Conservation (phyloP, 2,113 vertebrate species). For the Microcebus ravelobensis region DNA sequence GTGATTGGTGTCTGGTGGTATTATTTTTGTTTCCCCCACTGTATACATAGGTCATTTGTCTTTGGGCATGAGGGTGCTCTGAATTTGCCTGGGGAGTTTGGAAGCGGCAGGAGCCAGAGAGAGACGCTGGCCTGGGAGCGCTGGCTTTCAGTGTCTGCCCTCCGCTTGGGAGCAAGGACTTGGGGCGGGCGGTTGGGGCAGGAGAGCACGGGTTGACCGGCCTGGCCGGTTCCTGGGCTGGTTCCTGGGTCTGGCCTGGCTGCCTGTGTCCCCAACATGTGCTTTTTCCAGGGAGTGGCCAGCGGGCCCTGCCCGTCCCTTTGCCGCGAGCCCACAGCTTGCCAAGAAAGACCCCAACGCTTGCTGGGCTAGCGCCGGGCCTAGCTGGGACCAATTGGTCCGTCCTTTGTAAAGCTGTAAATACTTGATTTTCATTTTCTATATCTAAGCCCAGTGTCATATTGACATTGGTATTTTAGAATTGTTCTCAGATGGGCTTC, state of each 20-base stretch:
- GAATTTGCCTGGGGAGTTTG: neutral
- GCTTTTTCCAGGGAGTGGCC: constrained; percentile 40
- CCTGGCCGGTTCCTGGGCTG: neutral
- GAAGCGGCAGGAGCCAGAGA: neutral
- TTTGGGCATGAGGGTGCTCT: constrained; percentile 7
- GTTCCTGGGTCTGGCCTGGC: neutral
- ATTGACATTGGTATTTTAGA: constrained; percentile 87
- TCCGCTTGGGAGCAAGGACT: neutral
- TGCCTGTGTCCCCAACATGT: neutral
- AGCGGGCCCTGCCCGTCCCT: constrained; percentile 42
- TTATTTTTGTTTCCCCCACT: constrained; percentile 26
- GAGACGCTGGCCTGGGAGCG: neutral
- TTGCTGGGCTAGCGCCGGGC: constrained; percentile 42
- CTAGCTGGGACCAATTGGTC: neutral
- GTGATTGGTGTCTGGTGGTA: constrained; percentile 16
- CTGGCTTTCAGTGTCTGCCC: neutral
- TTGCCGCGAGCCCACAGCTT: constrained; percentile 65
- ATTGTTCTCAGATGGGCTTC: constrained; percentile 75
- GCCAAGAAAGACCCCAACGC: constrained; percentile 65
- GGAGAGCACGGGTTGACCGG: neutral
- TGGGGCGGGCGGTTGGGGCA: neutral
- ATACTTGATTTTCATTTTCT: constrained; percentile 86
- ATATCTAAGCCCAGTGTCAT: constrained; percentile 84
- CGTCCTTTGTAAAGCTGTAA: constrained; percentile 87
- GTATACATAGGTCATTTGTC: constrained; percentile 21